Conservation (phyloP, 2,113 vertebrate species). For the Crotalus tigris region DNA sequence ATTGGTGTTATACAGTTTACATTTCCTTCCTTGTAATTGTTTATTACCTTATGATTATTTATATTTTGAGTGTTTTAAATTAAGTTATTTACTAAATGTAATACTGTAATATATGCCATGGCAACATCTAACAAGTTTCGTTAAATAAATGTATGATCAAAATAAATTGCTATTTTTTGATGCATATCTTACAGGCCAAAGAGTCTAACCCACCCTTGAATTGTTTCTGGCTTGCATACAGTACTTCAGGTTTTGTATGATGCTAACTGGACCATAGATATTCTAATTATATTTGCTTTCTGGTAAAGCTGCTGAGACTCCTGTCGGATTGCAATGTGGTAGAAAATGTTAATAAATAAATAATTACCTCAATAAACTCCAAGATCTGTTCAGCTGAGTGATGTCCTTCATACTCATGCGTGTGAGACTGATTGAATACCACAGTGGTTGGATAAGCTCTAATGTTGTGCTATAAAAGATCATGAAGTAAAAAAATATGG, state of each 20-base stretch:
- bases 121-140: neutral
- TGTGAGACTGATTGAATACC: conserved; percentile 89
- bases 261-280: neutral
- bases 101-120: neutral
- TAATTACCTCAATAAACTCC: conserved; percentile 91
- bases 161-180: neutral
- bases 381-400: conserved; percentile 92
- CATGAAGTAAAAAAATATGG: conserved; percentile 37
- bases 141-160: neutral
- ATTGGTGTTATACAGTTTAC: neutral
- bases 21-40: neutral
- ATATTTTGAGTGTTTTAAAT: neutral
- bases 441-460: conserved; percentile 96
- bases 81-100: neutral
- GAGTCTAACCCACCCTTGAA: neutral
- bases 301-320: neutral
- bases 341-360: neutral
- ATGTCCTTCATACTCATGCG: conserved; percentile 93
- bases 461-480: conserved; percentile 84
- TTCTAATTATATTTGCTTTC: neutral
- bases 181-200: neutral
- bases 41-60: neutral
- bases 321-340: neutral
- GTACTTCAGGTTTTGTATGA: neutral
- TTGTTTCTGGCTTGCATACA: neutral